phyloP scores from a whole-genome alignment of 2,797 vertebrate species.

The Scolopax rusticola region DNA sequence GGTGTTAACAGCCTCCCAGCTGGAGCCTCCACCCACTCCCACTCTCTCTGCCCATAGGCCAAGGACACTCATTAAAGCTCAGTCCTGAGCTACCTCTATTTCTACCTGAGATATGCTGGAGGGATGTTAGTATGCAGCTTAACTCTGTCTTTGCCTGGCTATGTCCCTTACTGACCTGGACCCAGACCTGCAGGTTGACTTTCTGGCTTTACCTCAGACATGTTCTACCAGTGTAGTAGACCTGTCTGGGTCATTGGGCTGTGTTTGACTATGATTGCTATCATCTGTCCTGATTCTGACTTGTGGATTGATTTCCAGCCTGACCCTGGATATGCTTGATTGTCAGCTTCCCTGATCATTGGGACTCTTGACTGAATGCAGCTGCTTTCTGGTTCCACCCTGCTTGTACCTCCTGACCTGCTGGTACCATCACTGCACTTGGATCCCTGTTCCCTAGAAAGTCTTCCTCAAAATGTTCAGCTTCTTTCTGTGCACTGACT shows the following conservation, averaged over 20 bases:
- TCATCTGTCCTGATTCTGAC: not conserved
- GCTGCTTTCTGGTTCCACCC: not conserved
- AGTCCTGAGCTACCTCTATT: accelerated
- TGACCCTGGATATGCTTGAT: not conserved
- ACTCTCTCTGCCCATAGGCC: not conserved
- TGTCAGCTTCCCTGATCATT: not conserved
- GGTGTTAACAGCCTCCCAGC: not conserved
- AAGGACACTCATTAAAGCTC: not conserved
- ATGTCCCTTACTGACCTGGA: accelerated
- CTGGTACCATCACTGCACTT: not conserved
- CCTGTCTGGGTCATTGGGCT: not conserved
- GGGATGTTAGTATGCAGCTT: not conserved
- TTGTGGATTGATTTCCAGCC: not conserved
- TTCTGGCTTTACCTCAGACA: accelerated
- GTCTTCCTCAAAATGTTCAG: not conserved
- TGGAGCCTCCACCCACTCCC: not conserved
- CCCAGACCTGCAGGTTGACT: not conserved
- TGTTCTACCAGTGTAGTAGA: not conserved
- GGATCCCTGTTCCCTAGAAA: not conserved
- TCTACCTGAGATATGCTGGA: accelerated
- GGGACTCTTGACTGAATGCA: not conserved
- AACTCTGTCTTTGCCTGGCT: accelerated
- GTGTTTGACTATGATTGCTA: not conserved
- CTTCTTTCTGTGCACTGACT: not conserved
- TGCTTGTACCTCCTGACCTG: not conserved